These are phyloP conservation scores for Melinaea marsaeus DNA, from an alignment of 2,888 invertebrate species.

Conservation along the genomic window DNA sequence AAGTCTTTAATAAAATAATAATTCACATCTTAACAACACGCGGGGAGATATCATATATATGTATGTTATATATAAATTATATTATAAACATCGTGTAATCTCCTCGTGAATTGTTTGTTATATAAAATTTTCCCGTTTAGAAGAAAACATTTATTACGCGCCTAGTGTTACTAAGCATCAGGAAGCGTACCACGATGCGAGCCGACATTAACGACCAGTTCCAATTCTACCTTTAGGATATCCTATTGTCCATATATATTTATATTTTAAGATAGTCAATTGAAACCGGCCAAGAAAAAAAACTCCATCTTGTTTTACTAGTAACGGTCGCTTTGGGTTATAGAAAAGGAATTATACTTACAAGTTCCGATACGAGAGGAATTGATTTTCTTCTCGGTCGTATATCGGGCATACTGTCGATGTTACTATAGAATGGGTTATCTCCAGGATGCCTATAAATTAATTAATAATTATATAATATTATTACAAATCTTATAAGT, in stretches of 20 bases:
- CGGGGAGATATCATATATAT: conserved; percentile 37
- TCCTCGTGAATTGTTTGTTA: conserved; percentile 30
- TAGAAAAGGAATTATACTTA: conserved; percentile 78
- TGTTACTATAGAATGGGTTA: conserved; percentile 99
- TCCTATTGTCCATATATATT: conserved; percentile 18
- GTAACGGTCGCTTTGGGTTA: conserved; percentile 34
- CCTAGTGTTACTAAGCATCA: conserved; percentile 75
- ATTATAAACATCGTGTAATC: conserved; percentile 14
- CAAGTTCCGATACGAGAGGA: conserved; percentile 98
- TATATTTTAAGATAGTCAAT: conserved; percentile 47
- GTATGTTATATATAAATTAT: not conserved
- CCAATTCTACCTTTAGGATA: conserved; percentile 58
- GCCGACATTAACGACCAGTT: conserved; percentile 72
- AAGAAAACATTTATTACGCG: conserved; percentile 77
- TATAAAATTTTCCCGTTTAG: conserved; percentile 57
- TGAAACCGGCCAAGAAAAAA: conserved; percentile 63
- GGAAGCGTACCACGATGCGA: conserved; percentile 74
- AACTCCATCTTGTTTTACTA: conserved; percentile 54
- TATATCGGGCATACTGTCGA: conserved; percentile 99
- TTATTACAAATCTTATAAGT: not conserved
- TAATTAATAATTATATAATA: conserved; percentile 20
- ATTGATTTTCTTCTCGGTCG: conserved; percentile 97
- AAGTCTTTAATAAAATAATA: conserved; percentile 40
- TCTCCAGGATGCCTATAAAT: conserved; percentile 90
- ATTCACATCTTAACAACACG: conserved; percentile 45